Evolutionary conservation across 1,140 invertebrate genomes (phyloP).

Genomic region (Yoshiicerus persimilis): DNA sequence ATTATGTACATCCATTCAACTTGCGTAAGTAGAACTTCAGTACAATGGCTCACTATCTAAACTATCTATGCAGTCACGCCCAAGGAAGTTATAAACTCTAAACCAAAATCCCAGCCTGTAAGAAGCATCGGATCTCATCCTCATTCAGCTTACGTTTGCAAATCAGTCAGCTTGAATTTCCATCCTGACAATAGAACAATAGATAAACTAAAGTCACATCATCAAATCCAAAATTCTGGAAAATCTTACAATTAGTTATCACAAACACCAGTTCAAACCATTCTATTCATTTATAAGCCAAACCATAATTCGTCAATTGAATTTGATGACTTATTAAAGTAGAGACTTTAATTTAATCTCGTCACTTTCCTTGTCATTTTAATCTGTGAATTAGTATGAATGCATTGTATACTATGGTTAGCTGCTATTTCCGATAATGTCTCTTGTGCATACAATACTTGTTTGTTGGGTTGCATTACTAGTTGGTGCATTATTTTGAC

Average conservation of each 20-base stretch:
- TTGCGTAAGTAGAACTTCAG: background rate
- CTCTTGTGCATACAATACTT: too few relatives aligned
- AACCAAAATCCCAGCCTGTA: background rate
- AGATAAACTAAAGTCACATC: background rate
- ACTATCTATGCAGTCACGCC: background rate
- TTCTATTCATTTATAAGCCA: background rate
- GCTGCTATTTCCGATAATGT: too few relatives aligned
- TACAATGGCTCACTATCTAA: background rate
- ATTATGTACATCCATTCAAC: background rate
- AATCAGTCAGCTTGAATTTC: background rate
- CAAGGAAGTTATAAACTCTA: background rate
- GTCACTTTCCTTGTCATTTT: too few relatives aligned
- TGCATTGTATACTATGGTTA: too few relatives aligned
- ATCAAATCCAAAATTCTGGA: background rate
- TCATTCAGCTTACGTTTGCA: slow-evolving; percentile 7
- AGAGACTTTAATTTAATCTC: background rate
- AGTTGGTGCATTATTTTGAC: background rate
- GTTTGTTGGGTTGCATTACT: background rate
- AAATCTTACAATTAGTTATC: background rate
- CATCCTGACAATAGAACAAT: background rate
- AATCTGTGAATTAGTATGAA: too few relatives aligned
- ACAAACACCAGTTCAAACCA: background rate
- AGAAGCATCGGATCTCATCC: background rate
- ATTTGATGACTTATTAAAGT: background rate
- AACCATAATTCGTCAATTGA: too few relatives aligned